Evolutionary conservation across 2,113 vertebrate species (phyloP), one percentile per base, ranked within the genome.

Genomic region (Podocnemis expansa): DNA sequence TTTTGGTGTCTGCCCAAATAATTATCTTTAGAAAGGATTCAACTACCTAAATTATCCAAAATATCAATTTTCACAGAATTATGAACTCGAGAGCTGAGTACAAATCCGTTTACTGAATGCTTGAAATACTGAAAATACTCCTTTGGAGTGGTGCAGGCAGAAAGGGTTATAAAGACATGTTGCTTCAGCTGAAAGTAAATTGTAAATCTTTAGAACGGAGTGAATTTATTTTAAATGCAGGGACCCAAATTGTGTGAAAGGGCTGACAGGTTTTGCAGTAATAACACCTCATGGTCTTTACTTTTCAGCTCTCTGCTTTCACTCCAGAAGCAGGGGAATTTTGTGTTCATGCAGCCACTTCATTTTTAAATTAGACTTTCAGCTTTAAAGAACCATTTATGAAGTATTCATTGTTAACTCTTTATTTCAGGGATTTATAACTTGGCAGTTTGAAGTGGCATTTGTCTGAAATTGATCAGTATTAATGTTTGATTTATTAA

Each of bases 231-330:
- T 56, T 82, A 67, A 63, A 6, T 86, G 67, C 24, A 79, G 51
- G 43, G 29, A n/a, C 41, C 29, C 10, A 13, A 52, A 17, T 11
- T 2, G 58, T 78, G 4, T 80, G 75, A 73, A 79, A 85, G 88
- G 31, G 12, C 6, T 93, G 88, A 55, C 73, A 76, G 0, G 24
- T 91, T 83, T 9, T 85, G 38, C 63, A 78, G 38, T 13, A 29
- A 56, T 88, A 89, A 78, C 17, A 86, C 63, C 22, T 87, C 12
- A 8, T 88, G 41, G 31, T 76, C 12, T 47, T 38, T 0, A 1
- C 43, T 81, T 90, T 85, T 90, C 51, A 95, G 41, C 70, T 43
- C 38, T 12, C 3, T 52, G 27, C 10, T 8, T 91, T 91, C 85
- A 38, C 85, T 91, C 95, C 47, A 67, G 49, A 12, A 80, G 5